Evolutionary conservation across 2,888 invertebrate species (phyloP), one percentile per base, ranked within the genome.

Genomic region (Myopa testacea): DNA sequence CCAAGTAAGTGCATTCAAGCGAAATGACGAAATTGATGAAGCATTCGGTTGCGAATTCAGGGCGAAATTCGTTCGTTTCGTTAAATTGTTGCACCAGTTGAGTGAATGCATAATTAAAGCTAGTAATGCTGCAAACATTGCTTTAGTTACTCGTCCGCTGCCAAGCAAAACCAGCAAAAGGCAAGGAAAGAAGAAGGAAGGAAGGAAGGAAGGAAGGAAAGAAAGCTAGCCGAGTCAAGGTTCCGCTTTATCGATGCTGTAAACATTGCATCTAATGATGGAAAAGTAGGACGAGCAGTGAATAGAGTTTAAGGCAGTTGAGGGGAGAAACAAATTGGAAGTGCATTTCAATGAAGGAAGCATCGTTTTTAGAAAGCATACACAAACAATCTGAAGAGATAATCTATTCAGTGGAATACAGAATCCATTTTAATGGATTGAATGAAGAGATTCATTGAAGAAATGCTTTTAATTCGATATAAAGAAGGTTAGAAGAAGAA

Each of bases 41-140:
- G 37, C 63, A 8, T 4, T 3, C 45, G 45, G 26, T 10, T 16
- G 55, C 14, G 50, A 50, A 50, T 50, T 50, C 50, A 16, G 16
- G 5, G 55, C 14, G 55, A 12, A 55, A 12, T 50, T 50, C 50
- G 50, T 50, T 50, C 12, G 50, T 69, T 69, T 67, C 40, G 67
- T 16, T 67, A 19, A 50, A 69, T 50, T 45, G 69, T 7, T 1
- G 62, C 62, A 10, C 62, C 12, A 19, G 26, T 69, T 50, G 50
- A 50, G 50, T 34, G 69, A 69, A 69, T 69, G 69, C 45, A 69
- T 26, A 50, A 69, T 69, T 45, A 34, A 69, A 69, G 69, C 40
- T 0, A 68, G 19, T n/a, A 68, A 19, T 50, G 55, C 55, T 16
- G 16, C 55, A 55, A 55, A n/a, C 10, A 55, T 55, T 55, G 55